phyloP scores from a whole-genome alignment of 35 echinoderm and acorn worm genomes.

The Stichopus chloronotus region DNA sequence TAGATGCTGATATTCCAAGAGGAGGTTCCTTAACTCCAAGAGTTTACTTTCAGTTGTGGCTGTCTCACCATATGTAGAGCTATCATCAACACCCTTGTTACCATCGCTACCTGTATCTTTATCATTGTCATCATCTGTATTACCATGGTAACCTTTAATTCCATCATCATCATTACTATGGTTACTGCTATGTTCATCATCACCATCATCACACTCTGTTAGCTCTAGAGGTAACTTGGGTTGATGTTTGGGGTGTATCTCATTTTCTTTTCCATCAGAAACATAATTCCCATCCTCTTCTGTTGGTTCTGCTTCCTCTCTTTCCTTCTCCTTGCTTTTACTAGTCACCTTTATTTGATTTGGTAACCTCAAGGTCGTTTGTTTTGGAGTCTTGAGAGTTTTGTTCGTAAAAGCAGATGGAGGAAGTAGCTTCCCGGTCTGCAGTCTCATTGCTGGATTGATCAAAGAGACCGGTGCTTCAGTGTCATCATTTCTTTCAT shows the following conservation, averaged over 20 bases:
- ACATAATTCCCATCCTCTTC: neutral
- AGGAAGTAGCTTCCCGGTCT: conserved; percentile 9
- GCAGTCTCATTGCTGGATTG: neutral
- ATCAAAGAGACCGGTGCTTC: neutral
- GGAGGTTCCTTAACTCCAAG: conserved; percentile 6
- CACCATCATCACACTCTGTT: neutral
- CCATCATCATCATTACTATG: neutral
- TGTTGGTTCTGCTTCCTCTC: neutral
- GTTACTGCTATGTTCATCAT: neutral
- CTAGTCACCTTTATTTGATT: no score
- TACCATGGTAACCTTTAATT: neutral
- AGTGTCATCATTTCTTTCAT: neutral
- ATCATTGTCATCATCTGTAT: neutral
- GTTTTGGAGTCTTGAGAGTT: no score
- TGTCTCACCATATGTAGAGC: neutral
- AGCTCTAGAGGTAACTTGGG: neutral
- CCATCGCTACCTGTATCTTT: neutral
- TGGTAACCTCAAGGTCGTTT: no score
- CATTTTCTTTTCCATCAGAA: neutral
- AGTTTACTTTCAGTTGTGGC: neutral
- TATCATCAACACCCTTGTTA: neutral
- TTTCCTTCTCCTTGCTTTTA: neutral
- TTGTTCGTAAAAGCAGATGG: conserved; percentile 30
- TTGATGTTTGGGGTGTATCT: neutral
- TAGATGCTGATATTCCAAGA: conserved; percentile 1